Evolutionary conservation across 2,797 vertebrate species (phyloP).

Genomic region (Enteromius trimaculatus): DNA sequence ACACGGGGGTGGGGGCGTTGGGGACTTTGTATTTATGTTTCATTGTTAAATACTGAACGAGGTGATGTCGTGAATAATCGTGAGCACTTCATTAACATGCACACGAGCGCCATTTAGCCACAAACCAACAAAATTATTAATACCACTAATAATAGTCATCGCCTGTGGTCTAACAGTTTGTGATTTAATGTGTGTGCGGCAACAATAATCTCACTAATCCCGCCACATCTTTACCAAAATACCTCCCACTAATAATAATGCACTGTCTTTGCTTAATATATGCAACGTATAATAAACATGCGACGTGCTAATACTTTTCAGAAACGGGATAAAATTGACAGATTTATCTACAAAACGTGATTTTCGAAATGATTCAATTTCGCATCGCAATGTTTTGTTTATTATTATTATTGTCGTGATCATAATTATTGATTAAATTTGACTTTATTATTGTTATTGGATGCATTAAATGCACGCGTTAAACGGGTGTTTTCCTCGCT

Average conservation of each 20-base stretch:
- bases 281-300: background rate
- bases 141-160: constrained; percentile 20
- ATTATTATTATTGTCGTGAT: background rate
- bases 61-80: constrained; percentile 50
- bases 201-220: constrained; percentile 20
- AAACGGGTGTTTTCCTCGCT: background rate
- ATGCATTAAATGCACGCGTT: background rate
- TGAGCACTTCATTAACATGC: constrained; percentile 53
- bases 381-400: background rate
- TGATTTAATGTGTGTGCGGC: constrained; percentile 19
- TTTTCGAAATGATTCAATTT: background rate
- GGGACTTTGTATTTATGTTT: constrained; percentile 50
- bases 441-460: background rate
- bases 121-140: constrained; percentile 35
- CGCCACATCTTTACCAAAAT: background rate
- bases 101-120: constrained; percentile 42
- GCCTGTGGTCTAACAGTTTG: constrained; percentile 52
- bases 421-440: too few species aligned
- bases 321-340: background rate
- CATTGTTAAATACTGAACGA: constrained; percentile 57
- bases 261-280: background rate
- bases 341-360: background rate
- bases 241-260: background rate
- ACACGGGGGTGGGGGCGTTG: constrained; percentile 38
- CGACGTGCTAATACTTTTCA: background rate